Percentiles rank a stretch among this genome's conserved stretches.
These are phyloP conservation scores for Odontothrips loti DNA, from an alignment of 2,888 invertebrate species.

Conservation along the genomic window DNA sequence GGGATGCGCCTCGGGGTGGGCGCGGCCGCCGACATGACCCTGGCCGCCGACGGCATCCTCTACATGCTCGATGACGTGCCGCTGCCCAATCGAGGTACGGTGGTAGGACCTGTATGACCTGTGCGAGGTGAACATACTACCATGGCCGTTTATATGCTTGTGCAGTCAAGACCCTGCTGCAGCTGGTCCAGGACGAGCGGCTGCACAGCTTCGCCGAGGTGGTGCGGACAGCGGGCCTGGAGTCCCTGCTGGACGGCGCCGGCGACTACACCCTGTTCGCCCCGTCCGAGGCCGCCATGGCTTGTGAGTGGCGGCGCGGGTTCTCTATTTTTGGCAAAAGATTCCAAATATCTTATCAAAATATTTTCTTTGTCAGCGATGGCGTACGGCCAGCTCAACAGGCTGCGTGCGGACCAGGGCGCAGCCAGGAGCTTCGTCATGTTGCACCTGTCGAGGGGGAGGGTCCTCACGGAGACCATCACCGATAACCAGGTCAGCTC, in stretches of 20 bases:
- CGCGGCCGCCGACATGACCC: constrained; percentile 46
- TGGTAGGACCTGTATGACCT: too few relatives aligned
- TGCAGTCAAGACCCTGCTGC: constrained; percentile 48
- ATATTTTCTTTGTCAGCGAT: constrained; percentile 41
- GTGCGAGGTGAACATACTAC: too few relatives aligned
- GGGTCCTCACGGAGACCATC: constrained; percentile 45
- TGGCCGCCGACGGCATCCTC: constrained; percentile 50
- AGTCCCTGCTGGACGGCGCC: constrained; percentile 46
- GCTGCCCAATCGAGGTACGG: constrained; percentile 49
- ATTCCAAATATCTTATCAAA: too few relatives aligned
- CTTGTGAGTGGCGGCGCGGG: constrained; percentile 44
- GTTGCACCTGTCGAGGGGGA: constrained; percentile 47
- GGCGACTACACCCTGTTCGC: constrained; percentile 50
- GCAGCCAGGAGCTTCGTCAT: constrained; percentile 45
- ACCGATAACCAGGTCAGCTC: constrained; percentile 44
- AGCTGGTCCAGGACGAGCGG: constrained; percentile 45
- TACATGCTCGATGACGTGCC: constrained; percentile 50
- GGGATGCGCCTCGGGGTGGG: constrained; percentile 45
- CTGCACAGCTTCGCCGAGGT: constrained; percentile 48
- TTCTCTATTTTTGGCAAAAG: too few relatives aligned
- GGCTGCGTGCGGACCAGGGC: constrained; percentile 42
- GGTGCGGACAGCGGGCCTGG: constrained; percentile 47
- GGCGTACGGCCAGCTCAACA: constrained; percentile 31
- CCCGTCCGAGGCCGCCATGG: constrained; percentile 50
- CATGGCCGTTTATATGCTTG: too few relatives aligned